Evolutionary conservation across 2,797 vertebrate species (phyloP).

Genomic region (Myotis myotis): DNA sequence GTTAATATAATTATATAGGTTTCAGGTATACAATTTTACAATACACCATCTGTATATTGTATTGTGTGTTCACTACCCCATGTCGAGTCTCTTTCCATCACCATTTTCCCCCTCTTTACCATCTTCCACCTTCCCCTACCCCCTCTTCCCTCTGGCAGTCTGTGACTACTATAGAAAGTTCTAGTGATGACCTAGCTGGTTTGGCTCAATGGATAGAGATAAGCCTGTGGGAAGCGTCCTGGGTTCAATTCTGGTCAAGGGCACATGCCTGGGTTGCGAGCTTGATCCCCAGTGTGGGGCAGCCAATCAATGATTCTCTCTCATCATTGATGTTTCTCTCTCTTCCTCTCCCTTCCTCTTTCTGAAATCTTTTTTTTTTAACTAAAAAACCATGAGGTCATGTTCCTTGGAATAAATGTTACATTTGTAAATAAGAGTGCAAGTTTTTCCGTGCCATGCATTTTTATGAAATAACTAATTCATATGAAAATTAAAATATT

Average conservation of each 20-base stretch:
- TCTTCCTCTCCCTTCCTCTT: no score
- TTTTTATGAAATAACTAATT: slow-evolving; percentile 47
- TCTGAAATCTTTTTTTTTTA: no score
- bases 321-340: no score
- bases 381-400: not conserved
- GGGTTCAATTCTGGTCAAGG: no score
- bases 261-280: no score
- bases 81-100: not conserved
- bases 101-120: not conserved
- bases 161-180: not conserved
- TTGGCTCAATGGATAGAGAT: no score
- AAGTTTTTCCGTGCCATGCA: not conserved
- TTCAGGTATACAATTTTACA: not conserved
- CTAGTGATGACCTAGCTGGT: no score
- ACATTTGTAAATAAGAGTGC: not conserved
- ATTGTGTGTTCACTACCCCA: not conserved
- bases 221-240: no score
- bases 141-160: not conserved
- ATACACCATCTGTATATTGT: not conserved
- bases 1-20: not conserved
- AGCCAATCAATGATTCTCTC: no score
- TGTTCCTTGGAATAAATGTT: slow-evolving; percentile 1
- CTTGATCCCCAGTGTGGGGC: no score
- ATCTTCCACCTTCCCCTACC: not conserved
- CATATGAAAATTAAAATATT: slow-evolving; percentile 10